Conservation (phyloP, 2,888 invertebrate genomes). For the Dynastes tityus region DNA sequence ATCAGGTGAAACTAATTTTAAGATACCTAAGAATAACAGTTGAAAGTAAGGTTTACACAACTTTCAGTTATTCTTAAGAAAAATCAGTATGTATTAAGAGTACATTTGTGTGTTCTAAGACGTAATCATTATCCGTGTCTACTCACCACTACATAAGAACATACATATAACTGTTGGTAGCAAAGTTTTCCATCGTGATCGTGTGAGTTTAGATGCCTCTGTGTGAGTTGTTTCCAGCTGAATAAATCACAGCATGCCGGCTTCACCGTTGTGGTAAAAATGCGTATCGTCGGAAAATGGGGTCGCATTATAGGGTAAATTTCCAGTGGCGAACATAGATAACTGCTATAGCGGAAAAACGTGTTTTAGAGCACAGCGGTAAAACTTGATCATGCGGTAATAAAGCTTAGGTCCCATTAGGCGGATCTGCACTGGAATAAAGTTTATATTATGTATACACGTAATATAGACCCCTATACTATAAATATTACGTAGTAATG, state of each 20-base stretch:
- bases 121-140: no score
- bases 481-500: not conserved
- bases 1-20: no score
- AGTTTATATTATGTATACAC: slow-evolving; percentile 3
- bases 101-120: no score
- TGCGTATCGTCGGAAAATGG: slow-evolving; percentile 40
- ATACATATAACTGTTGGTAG: not conserved
- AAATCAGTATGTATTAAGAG: no score
- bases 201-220: not conserved
- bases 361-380: slow-evolving; percentile 32
- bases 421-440: slow-evolving; percentile 1
- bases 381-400: slow-evolving; percentile 30
- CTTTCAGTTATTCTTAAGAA: no score
- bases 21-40: no score
- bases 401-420: slow-evolving; percentile 29
- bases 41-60: no score
- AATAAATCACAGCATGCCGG: slow-evolving; percentile 46
- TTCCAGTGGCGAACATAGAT: slow-evolving; percentile 41
- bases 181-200: not conserved
- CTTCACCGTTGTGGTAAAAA: slow-evolving; percentile 26
- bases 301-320: slow-evolving; percentile 46
- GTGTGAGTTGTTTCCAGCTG: slow-evolving; percentile 29
- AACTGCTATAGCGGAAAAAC: slow-evolving; percentile 43
- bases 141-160: no score
- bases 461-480: not conserved